Evolutionary conservation across 2,888 invertebrate genomes (phyloP).

Genomic region (Agelastica alni): DNA sequence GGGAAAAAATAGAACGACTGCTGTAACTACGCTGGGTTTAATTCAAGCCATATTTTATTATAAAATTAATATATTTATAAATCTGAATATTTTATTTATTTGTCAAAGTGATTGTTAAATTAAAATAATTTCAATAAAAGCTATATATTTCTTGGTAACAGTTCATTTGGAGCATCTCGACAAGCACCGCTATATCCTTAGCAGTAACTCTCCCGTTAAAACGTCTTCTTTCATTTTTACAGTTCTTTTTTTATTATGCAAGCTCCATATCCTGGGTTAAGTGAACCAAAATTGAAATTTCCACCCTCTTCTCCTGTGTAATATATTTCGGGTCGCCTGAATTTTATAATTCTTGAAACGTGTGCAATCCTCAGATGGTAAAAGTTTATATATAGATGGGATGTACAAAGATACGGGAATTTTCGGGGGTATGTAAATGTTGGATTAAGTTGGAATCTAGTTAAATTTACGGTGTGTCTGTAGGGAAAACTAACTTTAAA

Average conservation of each 20-base stretch:
- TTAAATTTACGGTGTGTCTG: constrained; percentile 19
- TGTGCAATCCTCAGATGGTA: constrained; percentile 5
- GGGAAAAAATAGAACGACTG: no score
- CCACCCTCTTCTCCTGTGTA: constrained; percentile 11
- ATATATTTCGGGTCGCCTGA: constrained; percentile 7
- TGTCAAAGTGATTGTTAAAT: no score
- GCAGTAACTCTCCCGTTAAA: neutral
- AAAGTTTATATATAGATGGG: constrained; percentile 18
- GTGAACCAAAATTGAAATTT: constrained; percentile 25
- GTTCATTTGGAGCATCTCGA: neutral
- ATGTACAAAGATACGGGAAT: neutral
- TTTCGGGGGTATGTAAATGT: constrained; percentile 20
- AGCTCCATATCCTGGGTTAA: constrained; percentile 17
- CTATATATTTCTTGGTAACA: no score
- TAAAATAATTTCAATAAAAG: no score
- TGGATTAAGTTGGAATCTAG: constrained; percentile 21
- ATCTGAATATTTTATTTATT: no score
- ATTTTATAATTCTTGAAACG: constrained; percentile 17
- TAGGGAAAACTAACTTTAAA: constrained; percentile 11
- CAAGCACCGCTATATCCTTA: neutral
- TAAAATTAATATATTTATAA: no score
- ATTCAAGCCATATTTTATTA: no score
- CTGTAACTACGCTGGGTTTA: no score
- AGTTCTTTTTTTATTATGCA: constrained; percentile 10
- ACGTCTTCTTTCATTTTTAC: neutral